Evolutionary conservation across 2,888 invertebrate genomes (phyloP), one percentile per base, ranked within the genome.

Genomic region (Timema podura): DNA sequence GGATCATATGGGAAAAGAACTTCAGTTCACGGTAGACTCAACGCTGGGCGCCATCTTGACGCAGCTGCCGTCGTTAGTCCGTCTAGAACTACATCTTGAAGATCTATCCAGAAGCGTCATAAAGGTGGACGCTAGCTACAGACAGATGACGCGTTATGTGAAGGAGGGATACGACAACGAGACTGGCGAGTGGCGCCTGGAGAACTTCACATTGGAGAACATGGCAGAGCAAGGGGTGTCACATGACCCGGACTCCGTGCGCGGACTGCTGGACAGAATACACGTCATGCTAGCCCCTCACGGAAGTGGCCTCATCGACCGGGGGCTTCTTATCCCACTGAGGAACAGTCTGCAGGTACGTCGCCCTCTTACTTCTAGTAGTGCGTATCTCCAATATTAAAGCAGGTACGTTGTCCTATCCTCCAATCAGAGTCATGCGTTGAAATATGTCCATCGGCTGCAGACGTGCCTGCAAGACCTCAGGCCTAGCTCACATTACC

Each of bases 201-300:
- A 73, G 69, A 51, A 51, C 73, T 82, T 83, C 71, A 93, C 93
- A 7, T 77, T 92, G 74, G 83, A 89, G 77, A 86, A 88, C 77
- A 92, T 92, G 77, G 91, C 92, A 0, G 83, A 83, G 74, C 86
- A 86, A 81, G 88, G 88, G 59, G 88, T 91, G 3, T 88, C 91
- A 0, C 89, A 89, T 75, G 86, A 87, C 76, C 81, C 87, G 0
- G 83, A 85, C 64, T 89, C 90, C 5, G 82, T 92, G 69, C 85
- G 87, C 48, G 86, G 87, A 72, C 77, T 90, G 45, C 79, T 92
- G 76, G 89, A 90, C 77, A 83, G 87, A 9, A 84, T 92, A 51
- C 89, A 91, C 78, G 81, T 85, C 6, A 82, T 88, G 44, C 81
- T 91, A 5, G 85, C 85, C 48, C 86, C 88, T 0, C 30, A 45